Evolutionary conservation across 2,797 vertebrate genomes (phyloP), one percentile per base, ranked within the genome.

Genomic region (Xenentodon cancila): DNA sequence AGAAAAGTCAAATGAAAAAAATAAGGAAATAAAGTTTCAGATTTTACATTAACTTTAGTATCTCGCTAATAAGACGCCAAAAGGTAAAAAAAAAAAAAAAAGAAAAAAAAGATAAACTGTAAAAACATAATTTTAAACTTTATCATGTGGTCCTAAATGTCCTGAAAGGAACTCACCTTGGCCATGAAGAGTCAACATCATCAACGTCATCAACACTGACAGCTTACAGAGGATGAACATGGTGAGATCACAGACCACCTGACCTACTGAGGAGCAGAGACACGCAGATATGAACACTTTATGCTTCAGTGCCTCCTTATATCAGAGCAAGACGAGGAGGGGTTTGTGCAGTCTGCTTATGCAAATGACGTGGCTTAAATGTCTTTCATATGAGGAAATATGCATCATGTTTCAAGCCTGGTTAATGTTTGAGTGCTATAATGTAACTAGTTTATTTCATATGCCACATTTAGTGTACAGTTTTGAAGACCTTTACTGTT

Each of bases 201-300:
- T n/a, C n/a, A n/a, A n/a, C n/a, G n/a, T n/a, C 0, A 71, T 18
- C 12, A 86, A 55, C 1, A 46, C 9, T 0, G 50, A 6, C n/a
- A 86, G 21, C 3, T 21, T 17, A 40, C 25, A 55, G 46, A 12
- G 40, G 51, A 44, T 2, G 5, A 16, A 57, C 89, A 90, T 89
- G 65, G 20, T 76, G 20, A 61, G 53, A 25, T 67, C 42, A 55
- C n/a, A 50, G 59, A n/a, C 9, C 12, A 53, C 60, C 1, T 43
- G 49, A 67, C 47, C 55, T 51, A 20, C 57, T 66, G 53, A 53
- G 11, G 9, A 64, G 20, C 1, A 61, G 43, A 49, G 57, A 12
- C 16, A 19, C 34, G 20, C 8, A 32, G 59, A 34, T 70, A 46
- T 59, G 48, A 3, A 2, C 1, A 0, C 5, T n/a, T 54, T 19